These are phyloP conservation scores for Crotalus helleri DNA, from an alignment of 2,113 vertebrate genomes.

Conservation along the genomic window DNA sequence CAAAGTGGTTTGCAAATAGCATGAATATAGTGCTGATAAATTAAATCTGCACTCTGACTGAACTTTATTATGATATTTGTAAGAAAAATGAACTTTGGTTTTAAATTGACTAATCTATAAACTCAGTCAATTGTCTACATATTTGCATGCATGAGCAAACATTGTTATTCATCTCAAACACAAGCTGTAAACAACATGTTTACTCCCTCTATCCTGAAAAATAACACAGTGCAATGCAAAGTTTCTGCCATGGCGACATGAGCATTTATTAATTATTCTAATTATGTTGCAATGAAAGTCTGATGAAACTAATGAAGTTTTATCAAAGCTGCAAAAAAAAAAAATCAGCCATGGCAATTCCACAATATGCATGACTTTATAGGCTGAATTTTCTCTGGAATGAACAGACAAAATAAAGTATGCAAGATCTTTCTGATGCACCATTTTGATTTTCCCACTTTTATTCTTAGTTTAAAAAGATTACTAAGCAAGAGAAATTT, in stretches of 20 bases:
- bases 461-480: background rate
- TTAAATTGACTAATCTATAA: background rate
- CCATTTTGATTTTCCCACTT: background rate
- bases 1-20: background rate
- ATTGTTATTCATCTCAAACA: conserved; percentile 20
- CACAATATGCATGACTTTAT: background rate
- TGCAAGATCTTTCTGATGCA: background rate
- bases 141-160: background rate
- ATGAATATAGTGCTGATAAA: background rate
- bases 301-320: conserved; percentile 59
- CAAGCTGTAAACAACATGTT: conserved; percentile 5
- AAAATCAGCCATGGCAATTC: conserved; percentile 21
- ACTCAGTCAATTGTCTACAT: background rate
- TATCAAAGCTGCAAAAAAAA: conserved; percentile 28
- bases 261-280: conserved; percentile 48
- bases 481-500: background rate
- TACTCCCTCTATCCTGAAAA: background rate
- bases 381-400: background rate
- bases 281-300: conserved; percentile 52
- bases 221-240: conserved; percentile 25
- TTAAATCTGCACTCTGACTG: background rate
- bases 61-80: background rate
- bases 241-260: conserved; percentile 40
- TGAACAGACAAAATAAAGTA: background rate
- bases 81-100: background rate